Evolutionary conservation across 1,140 invertebrate genomes (phyloP), one percentile per base, ranked within the genome.

Genomic region (Dreissena polymorpha): DNA sequence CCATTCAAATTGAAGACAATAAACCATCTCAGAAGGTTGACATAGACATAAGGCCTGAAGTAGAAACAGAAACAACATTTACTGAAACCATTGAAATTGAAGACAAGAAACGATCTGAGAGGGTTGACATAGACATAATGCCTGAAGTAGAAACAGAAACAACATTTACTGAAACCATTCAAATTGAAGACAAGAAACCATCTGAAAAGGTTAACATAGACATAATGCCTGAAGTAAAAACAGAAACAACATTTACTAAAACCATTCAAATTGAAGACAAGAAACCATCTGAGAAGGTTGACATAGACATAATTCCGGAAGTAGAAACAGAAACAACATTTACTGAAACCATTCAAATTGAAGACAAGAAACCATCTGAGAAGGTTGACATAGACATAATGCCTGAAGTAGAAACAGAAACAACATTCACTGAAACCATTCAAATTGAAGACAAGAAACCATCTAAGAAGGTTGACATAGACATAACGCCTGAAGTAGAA

Each of bases 401-500:
- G 53, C 53, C 53, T 55, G 53, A 55, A n/a, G n/a, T n/a, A n/a
- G n/a, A n/a, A 18, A 55, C 53, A 55, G 53, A 55, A 18, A 55
- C 53, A 55, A 55, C 53, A 12, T 55, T 55, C 18, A 18, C 18
- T 55, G 53, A 55, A 18, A 55, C 53, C 12, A 55, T 55, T 55
- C 12, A 55, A 55, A 55, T 55, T 55, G 53, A 55, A 55, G 53
- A n/a, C n/a, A n/a, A n/a, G n/a, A n/a, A n/a, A n/a, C n/a, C n/a
- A n/a, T n/a, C n/a, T n/a, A n/a, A n/a, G n/a, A n/a, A n/a, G n/a
- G n/a, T n/a, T n/a, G n/a, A n/a, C n/a, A n/a, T n/a, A n/a, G n/a
- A n/a, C n/a, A n/a, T n/a, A n/a, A n/a, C n/a, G 70, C 65, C 25
- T 73, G 63, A 53, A 67, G 18, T 14, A n/a, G 77, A 79, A 70